Base-by-base conservation (phyloP, 2,113 vertebrate genomes). In the Cheilinus undulatus region DNA sequence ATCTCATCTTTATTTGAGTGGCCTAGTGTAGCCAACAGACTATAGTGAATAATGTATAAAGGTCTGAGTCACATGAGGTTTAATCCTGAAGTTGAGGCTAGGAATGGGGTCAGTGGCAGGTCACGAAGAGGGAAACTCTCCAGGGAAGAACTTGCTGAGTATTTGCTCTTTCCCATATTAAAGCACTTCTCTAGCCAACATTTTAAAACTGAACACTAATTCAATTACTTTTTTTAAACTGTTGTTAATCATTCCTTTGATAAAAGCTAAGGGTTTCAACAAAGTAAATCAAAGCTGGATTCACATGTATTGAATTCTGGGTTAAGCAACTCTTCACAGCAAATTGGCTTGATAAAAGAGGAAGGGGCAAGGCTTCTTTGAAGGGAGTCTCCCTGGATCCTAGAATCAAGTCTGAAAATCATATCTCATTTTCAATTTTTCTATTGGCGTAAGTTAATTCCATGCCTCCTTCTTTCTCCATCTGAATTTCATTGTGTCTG, bases 401-500 rank as follows among this genome's bases (percentile, higher is more conserved):
- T 5, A 49, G 58, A 78, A 83, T 78, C 54, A 51, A 57, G 32
- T 78, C 69, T 50, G 46, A 68, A 85, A 89, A 86, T 85, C 74
- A 74, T 75, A 86, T 88, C 85, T 84, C 46, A 52, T 66, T 70
- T 76, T 87, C 68, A 70, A 69, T 83, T 78, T 84, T 87, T 76
- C 75, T 71, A 80, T 83, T 71, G 83, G 65, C 59, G 3, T 48
- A 52, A 75, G 80, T 86, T 90, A 78, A 87, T 86, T 91, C 83
- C 64, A 65, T 57, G 61, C 74, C 76, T 81, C 52, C 63, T 80
- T 72, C 80, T 83, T 73, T 82, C 74, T 77, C 77, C 85, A 69
- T 86, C 68, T 87, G 85, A 86, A 88, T 91, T 86, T 68, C 85
- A 84, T 86, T 86, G 80, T 90, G 78, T 89, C 84, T 58, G 76